A percentile compares a stretch with the other conserved stretches of the same genome.
Conservation (phyloP, 2,797 vertebrate species). For the Acanthurus tractus region DNA sequence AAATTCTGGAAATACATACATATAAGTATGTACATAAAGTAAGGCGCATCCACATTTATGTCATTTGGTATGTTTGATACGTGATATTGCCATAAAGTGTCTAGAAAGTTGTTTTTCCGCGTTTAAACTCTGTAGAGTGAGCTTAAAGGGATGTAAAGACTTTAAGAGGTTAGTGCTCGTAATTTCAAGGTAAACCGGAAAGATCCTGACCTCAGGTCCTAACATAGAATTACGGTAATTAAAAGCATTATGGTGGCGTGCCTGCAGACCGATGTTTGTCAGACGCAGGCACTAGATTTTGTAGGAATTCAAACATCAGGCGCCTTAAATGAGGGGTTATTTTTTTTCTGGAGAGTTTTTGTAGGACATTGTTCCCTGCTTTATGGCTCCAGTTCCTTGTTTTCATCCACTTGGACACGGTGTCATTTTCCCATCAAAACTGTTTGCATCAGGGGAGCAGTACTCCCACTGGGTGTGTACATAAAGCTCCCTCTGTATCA, state of each 20-base stretch:
- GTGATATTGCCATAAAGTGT: background rate
- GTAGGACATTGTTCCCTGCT: conserved; percentile 67
- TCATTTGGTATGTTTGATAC: background rate
- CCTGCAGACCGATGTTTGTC: conserved; percentile 79
- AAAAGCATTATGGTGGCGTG: conserved; percentile 73
- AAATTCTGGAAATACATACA: background rate
- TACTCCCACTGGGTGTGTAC: conserved; percentile 73
- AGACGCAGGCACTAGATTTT: conserved; percentile 66
- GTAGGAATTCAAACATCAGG: conserved; percentile 72
- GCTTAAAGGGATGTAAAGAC: conserved; percentile 39
- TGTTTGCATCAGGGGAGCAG: conserved; percentile 75
- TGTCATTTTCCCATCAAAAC: conserved; percentile 80
- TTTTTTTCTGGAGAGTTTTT: conserved; percentile 63
- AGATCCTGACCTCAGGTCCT: conserved; percentile 59
- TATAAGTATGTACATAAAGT: background rate
- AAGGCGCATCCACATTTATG: background rate
- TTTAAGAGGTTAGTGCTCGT: conserved; percentile 57
- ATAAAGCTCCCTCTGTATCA: conserved; percentile 69
- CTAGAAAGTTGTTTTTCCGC: conserved; percentile 15
- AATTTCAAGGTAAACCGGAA: conserved; percentile 70
- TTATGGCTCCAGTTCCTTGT: conserved; percentile 64
- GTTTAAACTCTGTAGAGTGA: conserved; percentile 17
- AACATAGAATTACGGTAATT: conserved; percentile 82
- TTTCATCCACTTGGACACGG: conserved; percentile 68
- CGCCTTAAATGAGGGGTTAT: conserved; percentile 78